These are phyloP conservation scores for Lycophotia porphyrea DNA, from an alignment of 2,888 invertebrate genomes.

Conservation along the genomic window DNA sequence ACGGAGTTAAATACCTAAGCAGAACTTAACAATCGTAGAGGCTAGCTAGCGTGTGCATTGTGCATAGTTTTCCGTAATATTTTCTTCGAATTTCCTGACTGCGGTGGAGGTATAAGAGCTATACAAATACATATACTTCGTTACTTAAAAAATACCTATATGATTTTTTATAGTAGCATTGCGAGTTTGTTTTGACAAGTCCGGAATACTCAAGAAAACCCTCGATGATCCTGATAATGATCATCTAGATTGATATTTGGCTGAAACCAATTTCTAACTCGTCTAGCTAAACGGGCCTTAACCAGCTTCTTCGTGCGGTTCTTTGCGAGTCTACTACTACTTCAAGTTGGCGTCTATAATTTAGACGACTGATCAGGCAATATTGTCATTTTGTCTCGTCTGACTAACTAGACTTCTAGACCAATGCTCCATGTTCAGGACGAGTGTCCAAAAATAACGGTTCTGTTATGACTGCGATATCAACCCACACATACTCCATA, in stretches of 20 bases:
- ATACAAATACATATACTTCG: too few relatives aligned
- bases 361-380: not conserved
- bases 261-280: not conserved
- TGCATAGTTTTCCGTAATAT: not conserved
- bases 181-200: not conserved
- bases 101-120: too few relatives aligned
- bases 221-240: not conserved
- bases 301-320: not conserved
- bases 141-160: not conserved
- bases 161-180: not conserved
- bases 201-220: too few relatives aligned
- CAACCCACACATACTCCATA: slow-evolving; percentile 42
- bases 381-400: not conserved
- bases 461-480: slow-evolving; percentile 25
- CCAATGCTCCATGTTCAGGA: slow-evolving; percentile 31
- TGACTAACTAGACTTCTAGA: slow-evolving; percentile 12
- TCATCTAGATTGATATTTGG: not conserved
- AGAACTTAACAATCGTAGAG: not conserved
- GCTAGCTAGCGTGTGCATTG: not conserved
- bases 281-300: not conserved
- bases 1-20: not conserved
- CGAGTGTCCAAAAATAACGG: slow-evolving; percentile 51
- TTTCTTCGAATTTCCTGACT: slow-evolving; percentile 1
- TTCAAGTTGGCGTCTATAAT: not conserved
- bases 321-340: not conserved